These are phyloP conservation scores for Spondyliosoma cantharus DNA, from an alignment of 2,797 vertebrate species.

Conservation along the genomic window DNA sequence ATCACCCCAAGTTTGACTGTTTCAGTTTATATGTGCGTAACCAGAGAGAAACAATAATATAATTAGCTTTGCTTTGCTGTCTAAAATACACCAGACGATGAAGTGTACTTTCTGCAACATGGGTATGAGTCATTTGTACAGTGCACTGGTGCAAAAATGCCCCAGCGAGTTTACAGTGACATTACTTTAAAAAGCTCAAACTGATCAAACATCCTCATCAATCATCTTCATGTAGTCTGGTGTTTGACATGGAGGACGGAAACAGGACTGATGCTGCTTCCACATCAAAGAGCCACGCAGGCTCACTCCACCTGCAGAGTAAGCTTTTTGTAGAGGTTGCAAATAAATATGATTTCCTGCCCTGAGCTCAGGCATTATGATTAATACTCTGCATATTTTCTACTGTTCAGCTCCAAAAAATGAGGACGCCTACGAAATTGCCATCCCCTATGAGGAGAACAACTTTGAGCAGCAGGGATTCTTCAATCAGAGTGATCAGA, in stretches of 20 bases:
- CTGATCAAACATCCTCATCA: conserved; percentile 21
- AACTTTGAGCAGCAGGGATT: conserved; percentile 89
- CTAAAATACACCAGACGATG: conserved; percentile 5
- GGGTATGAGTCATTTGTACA: not conserved
- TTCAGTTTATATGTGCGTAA: not conserved
- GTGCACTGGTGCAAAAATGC: not conserved
- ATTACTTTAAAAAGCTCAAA: conserved; percentile 7
- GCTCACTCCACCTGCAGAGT: conserved; percentile 84
- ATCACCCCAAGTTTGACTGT: conserved; percentile 1
- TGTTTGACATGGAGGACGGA: conserved; percentile 78
- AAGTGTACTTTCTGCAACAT: not conserved
- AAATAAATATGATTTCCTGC: not conserved
- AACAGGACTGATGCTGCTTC: conserved; percentile 80
- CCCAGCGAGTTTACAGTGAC: not conserved
- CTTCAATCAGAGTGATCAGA: conserved; percentile 86
- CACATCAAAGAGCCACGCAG: conserved; percentile 79
- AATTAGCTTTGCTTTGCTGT: conserved; percentile 5
- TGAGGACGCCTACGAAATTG: conserved; percentile 87
- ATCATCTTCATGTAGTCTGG: conserved; percentile 5
- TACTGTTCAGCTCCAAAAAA: conserved; percentile 86
- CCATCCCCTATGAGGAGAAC: conserved; percentile 88
- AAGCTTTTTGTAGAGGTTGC: conserved; percentile 37
- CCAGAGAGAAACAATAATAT: not conserved
- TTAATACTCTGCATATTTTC: not conserved
- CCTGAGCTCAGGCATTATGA: not conserved